Percentiles rank a stretch among this genome's conserved stretches.
These are phyloP conservation scores for Albula goreensis DNA, from an alignment of 2,113 vertebrate species.

Conservation along the genomic window DNA sequence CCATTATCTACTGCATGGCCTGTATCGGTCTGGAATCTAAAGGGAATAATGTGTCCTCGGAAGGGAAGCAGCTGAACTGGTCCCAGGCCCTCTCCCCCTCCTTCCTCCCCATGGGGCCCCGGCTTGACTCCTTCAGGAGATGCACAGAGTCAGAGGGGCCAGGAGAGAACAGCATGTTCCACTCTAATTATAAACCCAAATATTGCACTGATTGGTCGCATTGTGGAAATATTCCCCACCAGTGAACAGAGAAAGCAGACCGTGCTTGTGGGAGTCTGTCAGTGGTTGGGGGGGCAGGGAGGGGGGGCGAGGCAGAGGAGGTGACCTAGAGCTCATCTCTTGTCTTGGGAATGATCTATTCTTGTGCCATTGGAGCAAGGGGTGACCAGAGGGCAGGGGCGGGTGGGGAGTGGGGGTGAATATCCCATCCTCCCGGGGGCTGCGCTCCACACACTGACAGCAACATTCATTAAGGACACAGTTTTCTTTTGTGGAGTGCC, in stretches of 20 bases:
- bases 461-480: not conserved
- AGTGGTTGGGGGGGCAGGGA: not conserved
- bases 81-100: not conserved
- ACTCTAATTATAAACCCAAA: constrained; percentile 36
- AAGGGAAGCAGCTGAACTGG: not conserved
- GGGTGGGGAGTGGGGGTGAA: not conserved
- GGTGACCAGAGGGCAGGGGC: not conserved
- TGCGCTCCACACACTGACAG: not conserved
- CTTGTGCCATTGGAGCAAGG: not conserved
- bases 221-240: constrained; percentile 30
- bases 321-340: not conserved
- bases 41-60: not conserved
- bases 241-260: not conserved
- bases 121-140: not conserved
- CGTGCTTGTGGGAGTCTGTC: not conserved
- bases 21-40: not conserved
- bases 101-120: not conserved
- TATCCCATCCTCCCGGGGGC: not conserved
- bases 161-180: constrained; percentile 33
- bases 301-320: not conserved
- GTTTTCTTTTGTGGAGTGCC: not conserved
- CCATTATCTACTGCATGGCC: not conserved
- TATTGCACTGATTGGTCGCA: constrained; percentile 17
- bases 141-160: not conserved
- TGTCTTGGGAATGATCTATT: constrained; percentile 17